A percentile compares a stretch with the other conserved stretches of the same genome.
Evolutionary conservation across 2,888 invertebrate species (phyloP).

Genomic region (Dioctria linearis): DNA sequence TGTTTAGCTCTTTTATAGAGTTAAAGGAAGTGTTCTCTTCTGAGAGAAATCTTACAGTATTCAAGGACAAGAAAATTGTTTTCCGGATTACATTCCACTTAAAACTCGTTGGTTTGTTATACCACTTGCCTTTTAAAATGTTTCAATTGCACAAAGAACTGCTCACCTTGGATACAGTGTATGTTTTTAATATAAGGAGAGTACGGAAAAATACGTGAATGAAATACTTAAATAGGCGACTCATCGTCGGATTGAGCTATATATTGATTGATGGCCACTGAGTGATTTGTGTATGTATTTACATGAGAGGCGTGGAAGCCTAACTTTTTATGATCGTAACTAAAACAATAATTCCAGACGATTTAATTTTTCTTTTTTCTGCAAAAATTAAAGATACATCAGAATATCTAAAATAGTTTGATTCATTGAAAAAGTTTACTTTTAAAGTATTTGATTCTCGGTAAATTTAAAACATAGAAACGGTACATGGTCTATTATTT

Average conservation of each 20-base stretch:
- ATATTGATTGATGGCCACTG: slow-evolving; percentile 10
- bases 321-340: too few species aligned
- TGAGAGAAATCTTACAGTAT: neutral
- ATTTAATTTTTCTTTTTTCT: too few species aligned
- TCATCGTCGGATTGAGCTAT: slow-evolving; percentile 21
- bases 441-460: too few species aligned
- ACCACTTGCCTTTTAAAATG: neutral
- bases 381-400: too few species aligned
- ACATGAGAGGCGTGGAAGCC: too few species aligned
- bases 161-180: slow-evolving; percentile 9
- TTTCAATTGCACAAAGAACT: neutral
- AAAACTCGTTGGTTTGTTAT: neutral
- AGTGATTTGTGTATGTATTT: too few species aligned
- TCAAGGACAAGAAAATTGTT: neutral
- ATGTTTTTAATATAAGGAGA: slow-evolving; percentile 14
- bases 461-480: too few species aligned
- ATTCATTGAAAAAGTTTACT: too few species aligned
- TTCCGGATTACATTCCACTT: neutral
- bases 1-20: slow-evolving; percentile 4
- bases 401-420: too few species aligned
- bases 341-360: too few species aligned
- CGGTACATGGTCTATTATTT: too few species aligned
- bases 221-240: slow-evolving; percentile 41
- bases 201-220: slow-evolving; percentile 2
- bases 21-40: neutral